Percentiles rank a stretch among this genome's conserved stretches.
These are phyloP conservation scores for Echeneis naucrates DNA, from an alignment of 2,797 vertebrate genomes.

Conservation along the genomic window DNA sequence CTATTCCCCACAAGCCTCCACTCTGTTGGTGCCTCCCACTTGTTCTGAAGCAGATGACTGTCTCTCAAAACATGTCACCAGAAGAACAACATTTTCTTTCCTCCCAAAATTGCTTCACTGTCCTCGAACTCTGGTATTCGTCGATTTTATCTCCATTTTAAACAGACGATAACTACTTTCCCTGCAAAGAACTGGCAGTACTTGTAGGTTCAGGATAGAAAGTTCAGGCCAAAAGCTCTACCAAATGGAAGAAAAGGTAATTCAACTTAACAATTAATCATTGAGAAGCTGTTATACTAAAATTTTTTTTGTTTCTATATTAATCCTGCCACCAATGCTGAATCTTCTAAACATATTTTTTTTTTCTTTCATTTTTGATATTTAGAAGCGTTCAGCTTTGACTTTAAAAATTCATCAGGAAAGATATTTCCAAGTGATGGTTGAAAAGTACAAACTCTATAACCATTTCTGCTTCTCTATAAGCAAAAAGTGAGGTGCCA, in stretches of 20 bases:
- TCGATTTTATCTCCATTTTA: neutral
- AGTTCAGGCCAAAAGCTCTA: neutral
- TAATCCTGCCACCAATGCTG: neutral
- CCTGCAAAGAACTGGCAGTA: neutral
- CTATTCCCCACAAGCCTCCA: neutral
- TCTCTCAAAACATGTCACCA: neutral
- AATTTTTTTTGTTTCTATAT: no score
- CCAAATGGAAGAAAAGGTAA: constrained; percentile 5
- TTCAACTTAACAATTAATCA: neutral
- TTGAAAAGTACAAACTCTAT: neutral
- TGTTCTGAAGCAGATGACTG: neutral
- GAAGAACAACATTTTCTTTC: neutral
- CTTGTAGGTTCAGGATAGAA: neutral
- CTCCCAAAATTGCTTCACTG: neutral
- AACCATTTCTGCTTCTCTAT: neutral
- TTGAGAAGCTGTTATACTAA: constrained; percentile 4
- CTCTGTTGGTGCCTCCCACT: neutral
- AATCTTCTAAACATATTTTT: constrained; percentile 1
- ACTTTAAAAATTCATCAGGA: neutral
- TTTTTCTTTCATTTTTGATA: no score
- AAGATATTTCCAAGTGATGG: neutral
- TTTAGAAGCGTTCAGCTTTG: neutral
- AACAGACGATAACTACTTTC: constrained; percentile 2
- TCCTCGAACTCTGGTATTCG: neutral
- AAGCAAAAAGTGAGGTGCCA: no score